These are phyloP conservation scores for Cheilosia soror DNA, from an alignment of 2,888 invertebrate species.

Conservation along the genomic window DNA sequence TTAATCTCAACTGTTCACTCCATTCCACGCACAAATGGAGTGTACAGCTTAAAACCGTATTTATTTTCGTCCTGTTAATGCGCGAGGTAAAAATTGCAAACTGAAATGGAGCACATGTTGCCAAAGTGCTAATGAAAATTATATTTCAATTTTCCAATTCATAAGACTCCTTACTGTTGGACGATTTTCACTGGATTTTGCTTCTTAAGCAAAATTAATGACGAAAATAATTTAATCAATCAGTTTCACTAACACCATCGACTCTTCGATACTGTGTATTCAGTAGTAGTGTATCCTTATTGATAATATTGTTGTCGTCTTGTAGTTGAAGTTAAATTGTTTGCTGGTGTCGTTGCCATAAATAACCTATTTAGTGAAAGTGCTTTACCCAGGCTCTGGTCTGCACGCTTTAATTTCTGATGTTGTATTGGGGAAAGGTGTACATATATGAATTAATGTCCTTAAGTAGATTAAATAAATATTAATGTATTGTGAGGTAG, in stretches of 20 bases:
- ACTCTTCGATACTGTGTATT: background rate
- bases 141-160: conserved; percentile 58
- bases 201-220: conserved; percentile 43
- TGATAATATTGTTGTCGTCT: background rate
- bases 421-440: background rate
- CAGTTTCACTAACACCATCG: conserved; percentile 10
- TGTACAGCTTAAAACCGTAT: background rate
- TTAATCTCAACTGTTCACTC: background rate
- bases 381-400: conserved; percentile 28
- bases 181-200: conserved; percentile 14
- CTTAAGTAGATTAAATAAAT: no score
- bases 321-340: conserved; percentile 22
- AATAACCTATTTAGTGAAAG: conserved; percentile 55
- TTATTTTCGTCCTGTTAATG: background rate
- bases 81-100: background rate
- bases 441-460: no score
- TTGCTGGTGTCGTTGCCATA: conserved; percentile 40
- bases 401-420: conserved; percentile 33
- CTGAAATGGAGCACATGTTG: conserved; percentile 29
- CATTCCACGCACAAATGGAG: background rate
- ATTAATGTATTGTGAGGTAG: no score
- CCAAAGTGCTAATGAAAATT: conserved; percentile 39
- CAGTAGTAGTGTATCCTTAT: background rate
- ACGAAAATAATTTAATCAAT: conserved; percentile 59
- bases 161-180: background rate